Conservation (phyloP, 1,140 invertebrate genomes). For the Caenorhabditis inopinata region DNA sequence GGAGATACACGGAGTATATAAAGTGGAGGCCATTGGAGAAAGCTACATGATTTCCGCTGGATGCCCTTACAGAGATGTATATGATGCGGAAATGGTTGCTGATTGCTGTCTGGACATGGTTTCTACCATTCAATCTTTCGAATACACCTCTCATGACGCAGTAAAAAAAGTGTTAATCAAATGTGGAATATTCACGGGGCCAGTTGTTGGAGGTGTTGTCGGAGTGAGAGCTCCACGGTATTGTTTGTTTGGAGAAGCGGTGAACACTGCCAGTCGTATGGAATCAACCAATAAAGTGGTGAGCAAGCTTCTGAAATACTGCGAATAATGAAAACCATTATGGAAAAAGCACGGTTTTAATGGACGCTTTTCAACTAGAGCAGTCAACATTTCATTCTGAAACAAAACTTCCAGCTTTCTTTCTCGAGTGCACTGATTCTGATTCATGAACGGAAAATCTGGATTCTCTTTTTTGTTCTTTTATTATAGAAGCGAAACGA, state of each 20-base stretch:
- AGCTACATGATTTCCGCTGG: constrained; percentile 41
- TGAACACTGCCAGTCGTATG: constrained; percentile 88
- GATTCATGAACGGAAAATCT: too few relatives aligned
- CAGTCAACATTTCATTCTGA: too few relatives aligned
- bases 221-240: constrained; percentile 79
- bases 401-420: too few relatives aligned
- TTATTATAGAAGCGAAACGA: too few relatives aligned
- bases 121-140: constrained; percentile 17
- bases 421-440: too few relatives aligned
- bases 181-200: constrained; percentile 43
- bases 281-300: constrained; percentile 70
- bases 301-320: too few relatives aligned
- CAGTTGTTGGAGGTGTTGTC: constrained; percentile 77
- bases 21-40: constrained; percentile 42
- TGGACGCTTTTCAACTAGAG: too few relatives aligned
- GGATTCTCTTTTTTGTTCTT: too few relatives aligned
- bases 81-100: constrained; percentile 33
- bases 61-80: constrained; percentile 33
- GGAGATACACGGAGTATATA: constrained; percentile 40
- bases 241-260: constrained; percentile 81
- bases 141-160: neutral
- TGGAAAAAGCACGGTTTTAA: too few relatives aligned
- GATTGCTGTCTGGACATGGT: constrained; percentile 42
- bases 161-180: constrained; percentile 30
- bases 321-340: too few relatives aligned